Evolutionary conservation across 2,888 invertebrate species (phyloP), one percentile per base, ranked within the genome.

Genomic region (Allophyes oxyacanthae): DNA sequence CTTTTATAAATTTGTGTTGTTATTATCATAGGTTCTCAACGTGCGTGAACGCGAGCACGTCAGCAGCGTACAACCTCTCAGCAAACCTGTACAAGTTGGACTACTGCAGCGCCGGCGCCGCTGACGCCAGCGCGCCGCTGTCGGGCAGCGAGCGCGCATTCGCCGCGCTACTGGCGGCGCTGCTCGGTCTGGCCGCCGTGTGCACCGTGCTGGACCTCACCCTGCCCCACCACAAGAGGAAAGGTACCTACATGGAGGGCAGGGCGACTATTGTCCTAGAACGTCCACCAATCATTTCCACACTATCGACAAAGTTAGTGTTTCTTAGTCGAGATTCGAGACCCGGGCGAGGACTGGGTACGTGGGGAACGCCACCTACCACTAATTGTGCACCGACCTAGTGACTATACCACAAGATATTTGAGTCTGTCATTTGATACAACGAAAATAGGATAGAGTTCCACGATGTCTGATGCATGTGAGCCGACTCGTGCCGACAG

Each of bases 1-100:
- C n/a, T n/a, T n/a, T n/a, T n/a, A n/a, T n/a, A n/a, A n/a, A n/a
- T n/a, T 4, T 20, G 2, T 20, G 20, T 4, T 20, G 2, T 20
- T 20, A 20, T 20, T 20, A 25, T 1, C 32, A 5, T 0, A 92
- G 93, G 92, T 92, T 92, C 75, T 75, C 83, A 20, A 79, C 82
- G 0, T 93, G 93, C 59, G 89, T 93, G 62, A 91, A 91, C 79
- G 83, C 83, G 44, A 86, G 80, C 54, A 88, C 83, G 15, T 77
- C 82, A 63, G 66, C 84, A 0, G 48, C 69, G 2, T 85, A 90
- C 85, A 84, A 87, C 65, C 81, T 93, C 60, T 84, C 87, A 0
- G 91, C 92, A 33, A 83, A 81, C 0, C 84, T 91, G 43, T 80
- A 75, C 72, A 75, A 75, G 50, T 82, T 90, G 72, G 86, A 90